Evolutionary conservation across 2,888 invertebrate species (phyloP), one percentile per base, ranked within the genome.

Genomic region (Leptinotarsa tumamoca): DNA sequence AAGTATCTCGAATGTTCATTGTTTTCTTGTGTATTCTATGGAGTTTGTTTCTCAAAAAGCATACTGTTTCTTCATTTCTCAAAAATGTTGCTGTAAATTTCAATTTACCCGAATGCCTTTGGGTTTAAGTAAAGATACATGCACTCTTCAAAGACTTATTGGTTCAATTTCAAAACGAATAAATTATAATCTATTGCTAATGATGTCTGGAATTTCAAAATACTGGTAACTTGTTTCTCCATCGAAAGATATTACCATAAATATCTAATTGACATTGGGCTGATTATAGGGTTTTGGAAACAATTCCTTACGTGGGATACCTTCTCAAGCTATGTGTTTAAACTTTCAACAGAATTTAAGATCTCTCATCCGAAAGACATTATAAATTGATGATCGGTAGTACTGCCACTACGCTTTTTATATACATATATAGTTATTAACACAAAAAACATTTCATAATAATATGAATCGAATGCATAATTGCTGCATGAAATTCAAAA

Each of bases 401-500:
- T 58, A 69, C 72, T 72, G 72, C 75, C 70, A 73, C 76, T 54
- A 58, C 56, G 66, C 54, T 75, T 75, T 72, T 70, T 67, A 63
- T 56, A 67, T 43, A 43, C 43, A 43, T 43, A 43, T 68, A 69
- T 74, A 73, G 76, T 74, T 74, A 75, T 76, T 78, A 78, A 67
- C 68, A 71, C 72, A 77, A 76, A 73, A 76, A 73, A 74, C 71
- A 77, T 73, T 69, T 68, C 72, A 81, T 84, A 85, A 84, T 85
- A 84, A 87, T 84, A 86, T 86, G 87, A 84, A 87, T 87, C 87
- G 87, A 88, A 88, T 88, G 84, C 84, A 85, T 88, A 87, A 88
- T 88, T 87, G 86, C 82, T 76, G 86, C 87, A 87, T 88, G 87
- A 88, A 88, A 88, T 88, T 87, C 80, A 81, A 88, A 88, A 88